These are phyloP conservation scores for Danionella dracula DNA, from an alignment of 2,797 vertebrate species.

Conservation along the genomic window DNA sequence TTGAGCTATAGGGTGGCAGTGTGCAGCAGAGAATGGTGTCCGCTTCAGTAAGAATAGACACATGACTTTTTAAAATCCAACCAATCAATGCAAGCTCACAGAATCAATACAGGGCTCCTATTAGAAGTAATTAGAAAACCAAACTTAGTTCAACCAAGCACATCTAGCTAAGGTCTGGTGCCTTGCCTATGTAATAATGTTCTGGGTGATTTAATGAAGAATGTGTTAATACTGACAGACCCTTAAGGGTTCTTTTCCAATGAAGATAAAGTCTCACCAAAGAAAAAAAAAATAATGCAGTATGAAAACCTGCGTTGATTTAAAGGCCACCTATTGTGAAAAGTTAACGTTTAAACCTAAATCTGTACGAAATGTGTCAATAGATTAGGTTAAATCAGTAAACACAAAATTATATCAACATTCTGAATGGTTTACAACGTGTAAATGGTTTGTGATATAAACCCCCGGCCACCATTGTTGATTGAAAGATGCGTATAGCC, in stretches of 20 bases:
- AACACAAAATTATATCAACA: no score
- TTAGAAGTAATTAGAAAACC: constrained; percentile 70
- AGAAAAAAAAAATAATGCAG: no score
- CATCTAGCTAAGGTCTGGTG: background rate
- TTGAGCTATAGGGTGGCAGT: background rate
- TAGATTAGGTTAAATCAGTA: no score
- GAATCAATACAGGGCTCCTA: constrained; percentile 63
- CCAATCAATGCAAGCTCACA: constrained; percentile 65
- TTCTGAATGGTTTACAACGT: no score
- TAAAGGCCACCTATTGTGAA: no score
- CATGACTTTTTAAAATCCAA: constrained; percentile 14
- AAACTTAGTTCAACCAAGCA: constrained; percentile 44
- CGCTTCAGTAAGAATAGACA: constrained; percentile 3
- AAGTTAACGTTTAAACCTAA: no score
- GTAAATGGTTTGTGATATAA: no score
- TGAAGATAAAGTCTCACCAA: background rate
- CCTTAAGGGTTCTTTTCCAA: background rate
- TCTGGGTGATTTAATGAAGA: background rate
- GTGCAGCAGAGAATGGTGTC: background rate
- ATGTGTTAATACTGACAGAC: background rate
- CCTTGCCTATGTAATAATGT: background rate
- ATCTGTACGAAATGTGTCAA: no score
- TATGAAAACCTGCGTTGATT: no score
- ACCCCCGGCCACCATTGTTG: no score
- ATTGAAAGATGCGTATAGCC: no score